phyloP scores from a whole-genome alignment of 2,113 vertebrate genomes.

The Martes martes region DNA sequence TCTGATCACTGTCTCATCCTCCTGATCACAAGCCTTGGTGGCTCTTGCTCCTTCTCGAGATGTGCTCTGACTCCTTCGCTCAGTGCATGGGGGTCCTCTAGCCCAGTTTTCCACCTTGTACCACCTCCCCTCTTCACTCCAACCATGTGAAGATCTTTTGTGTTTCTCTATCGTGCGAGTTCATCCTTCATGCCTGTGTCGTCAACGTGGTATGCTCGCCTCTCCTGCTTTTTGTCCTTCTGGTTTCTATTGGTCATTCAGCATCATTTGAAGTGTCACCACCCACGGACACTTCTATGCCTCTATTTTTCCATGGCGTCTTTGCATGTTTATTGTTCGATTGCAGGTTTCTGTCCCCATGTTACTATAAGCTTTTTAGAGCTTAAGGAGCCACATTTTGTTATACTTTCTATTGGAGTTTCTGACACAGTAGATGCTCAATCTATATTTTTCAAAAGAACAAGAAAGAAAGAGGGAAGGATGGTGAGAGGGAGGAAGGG shows the following conservation, averaged over 20 bases:
- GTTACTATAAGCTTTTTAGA: not conserved
- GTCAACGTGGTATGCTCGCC: accelerated
- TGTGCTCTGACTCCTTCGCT: no score
- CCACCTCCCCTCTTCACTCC: not conserved
- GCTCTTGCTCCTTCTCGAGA: not conserved
- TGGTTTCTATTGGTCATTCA: not conserved
- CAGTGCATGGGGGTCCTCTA: not conserved
- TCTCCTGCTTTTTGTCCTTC: not conserved
- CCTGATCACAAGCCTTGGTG: not conserved
- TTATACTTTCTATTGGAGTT: not conserved
- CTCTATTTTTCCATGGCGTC: not conserved
- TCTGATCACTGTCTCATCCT: not conserved
- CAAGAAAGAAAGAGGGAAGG: not conserved
- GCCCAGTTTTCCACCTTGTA: no score
- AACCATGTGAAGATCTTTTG: not conserved
- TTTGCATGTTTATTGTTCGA: not conserved
- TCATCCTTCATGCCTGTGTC: not conserved
- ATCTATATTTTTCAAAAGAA: not conserved
- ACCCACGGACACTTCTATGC: not conserved
- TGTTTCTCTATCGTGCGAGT: not conserved
- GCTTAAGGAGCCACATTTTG: not conserved
- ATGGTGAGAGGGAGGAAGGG: not conserved
- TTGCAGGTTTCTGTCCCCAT: not conserved
- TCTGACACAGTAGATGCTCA: not conserved
- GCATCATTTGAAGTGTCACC: not conserved